Evolutionary conservation across 2,113 vertebrate species (phyloP).

Genomic region (Corvus hawaiiensis): DNA sequence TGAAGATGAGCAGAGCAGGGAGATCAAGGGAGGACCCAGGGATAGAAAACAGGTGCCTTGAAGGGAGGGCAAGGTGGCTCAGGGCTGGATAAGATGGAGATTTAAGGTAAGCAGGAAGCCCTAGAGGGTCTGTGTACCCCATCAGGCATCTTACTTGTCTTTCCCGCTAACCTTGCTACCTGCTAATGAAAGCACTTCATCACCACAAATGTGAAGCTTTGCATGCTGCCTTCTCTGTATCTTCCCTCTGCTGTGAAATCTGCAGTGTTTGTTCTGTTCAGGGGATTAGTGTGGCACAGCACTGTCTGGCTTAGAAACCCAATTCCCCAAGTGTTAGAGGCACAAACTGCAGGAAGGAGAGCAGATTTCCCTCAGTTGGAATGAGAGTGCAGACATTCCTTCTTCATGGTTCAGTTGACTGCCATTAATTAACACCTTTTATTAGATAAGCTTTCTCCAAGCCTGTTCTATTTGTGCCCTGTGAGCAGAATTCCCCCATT

Average conservation of each 20-base stretch:
- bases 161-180: neutral
- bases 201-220: neutral
- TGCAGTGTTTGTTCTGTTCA: neutral
- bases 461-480: neutral
- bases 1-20: neutral
- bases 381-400: neutral
- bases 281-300: neutral
- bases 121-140: neutral
- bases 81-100: neutral
- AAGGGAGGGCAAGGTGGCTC: neutral
- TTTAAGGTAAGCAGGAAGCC: neutral
- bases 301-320: neutral
- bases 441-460: neutral
- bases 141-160: neutral
- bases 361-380: neutral
- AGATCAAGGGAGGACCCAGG: neutral
- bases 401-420: neutral
- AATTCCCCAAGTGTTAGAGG: neutral
- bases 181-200: neutral
- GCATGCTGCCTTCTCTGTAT: neutral
- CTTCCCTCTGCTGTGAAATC: neutral
- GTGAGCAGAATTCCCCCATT: neutral
- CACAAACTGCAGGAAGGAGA: neutral
- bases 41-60: neutral
- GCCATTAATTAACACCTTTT: slow-evolving; percentile 5